These are phyloP conservation scores for Heliconius himera DNA, from an alignment of 1,140 invertebrate species.

Conservation along the genomic window DNA sequence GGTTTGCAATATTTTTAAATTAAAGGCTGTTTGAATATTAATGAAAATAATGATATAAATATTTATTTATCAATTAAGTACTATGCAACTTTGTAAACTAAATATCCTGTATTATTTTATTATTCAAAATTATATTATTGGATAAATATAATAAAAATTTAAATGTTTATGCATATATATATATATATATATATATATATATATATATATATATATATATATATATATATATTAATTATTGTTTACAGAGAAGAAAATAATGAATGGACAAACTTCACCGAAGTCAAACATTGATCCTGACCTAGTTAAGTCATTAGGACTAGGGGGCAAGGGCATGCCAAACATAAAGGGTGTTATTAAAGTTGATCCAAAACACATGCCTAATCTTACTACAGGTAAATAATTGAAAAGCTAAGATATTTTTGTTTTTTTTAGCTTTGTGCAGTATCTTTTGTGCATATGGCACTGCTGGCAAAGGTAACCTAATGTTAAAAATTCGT, in stretches of 20 bases:
- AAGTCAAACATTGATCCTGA: constrained; percentile 72
- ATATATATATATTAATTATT: constrained; percentile 2
- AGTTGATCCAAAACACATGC: constrained; percentile 88
- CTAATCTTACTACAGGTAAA: constrained; percentile 83
- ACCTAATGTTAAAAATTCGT: too few species aligned
- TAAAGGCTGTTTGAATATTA: too few species aligned
- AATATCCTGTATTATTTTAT: too few species aligned
- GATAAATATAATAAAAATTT: not conserved
- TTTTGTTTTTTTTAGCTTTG: too few species aligned
- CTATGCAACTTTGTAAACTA: too few species aligned
- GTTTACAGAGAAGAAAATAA: constrained; percentile 61
- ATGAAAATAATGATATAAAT: too few species aligned
- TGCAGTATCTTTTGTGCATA: too few species aligned
- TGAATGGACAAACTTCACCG: constrained; percentile 71
- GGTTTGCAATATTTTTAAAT: too few species aligned
- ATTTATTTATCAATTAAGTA: too few species aligned
- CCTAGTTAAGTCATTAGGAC: constrained; percentile 75
- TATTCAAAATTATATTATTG: not conserved
- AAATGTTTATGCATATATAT: not conserved
- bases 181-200: not conserved
- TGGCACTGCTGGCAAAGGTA: too few species aligned
- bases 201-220: not conserved
- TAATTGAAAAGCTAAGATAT: not conserved
- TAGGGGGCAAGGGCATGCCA: constrained; percentile 81
- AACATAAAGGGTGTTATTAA: constrained; percentile 88